These are phyloP conservation scores for Prionailurus bengalensis DNA, from an alignment of 2,113 vertebrate species.

Conservation along the genomic window DNA sequence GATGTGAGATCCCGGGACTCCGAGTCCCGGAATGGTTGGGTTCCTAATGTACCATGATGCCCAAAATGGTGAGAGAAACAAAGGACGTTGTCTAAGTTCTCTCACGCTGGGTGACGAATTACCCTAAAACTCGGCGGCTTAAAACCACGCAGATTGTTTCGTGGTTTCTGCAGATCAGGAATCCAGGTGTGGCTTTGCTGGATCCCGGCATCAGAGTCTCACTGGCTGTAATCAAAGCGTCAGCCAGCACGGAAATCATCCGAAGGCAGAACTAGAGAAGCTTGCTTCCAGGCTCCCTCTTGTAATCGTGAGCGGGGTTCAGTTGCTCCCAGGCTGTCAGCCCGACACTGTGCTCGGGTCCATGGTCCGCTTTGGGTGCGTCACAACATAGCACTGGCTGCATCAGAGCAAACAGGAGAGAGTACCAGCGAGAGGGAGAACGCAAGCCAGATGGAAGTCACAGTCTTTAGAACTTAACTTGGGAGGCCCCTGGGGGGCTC, in stretches of 20 bases:
- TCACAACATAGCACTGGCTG: neutral
- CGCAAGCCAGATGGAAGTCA: neutral
- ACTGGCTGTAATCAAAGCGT: neutral
- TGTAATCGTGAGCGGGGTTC: neutral
- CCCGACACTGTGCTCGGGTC: neutral
- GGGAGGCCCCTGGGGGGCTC: too few species aligned
- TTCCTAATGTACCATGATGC: neutral
- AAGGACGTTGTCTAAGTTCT: neutral
- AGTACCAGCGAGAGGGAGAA: neutral
- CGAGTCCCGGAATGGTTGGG: neutral
- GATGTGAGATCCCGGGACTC: neutral
- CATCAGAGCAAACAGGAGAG: neutral
- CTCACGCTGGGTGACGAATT: neutral
- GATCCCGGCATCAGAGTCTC: neutral
- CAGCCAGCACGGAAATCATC: neutral
- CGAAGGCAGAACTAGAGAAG: neutral
- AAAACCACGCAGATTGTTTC: neutral
- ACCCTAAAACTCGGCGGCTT: neutral
- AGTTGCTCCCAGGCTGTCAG: neutral
- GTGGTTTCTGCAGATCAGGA: neutral
- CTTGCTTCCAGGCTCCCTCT: neutral
- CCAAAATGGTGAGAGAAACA: neutral
- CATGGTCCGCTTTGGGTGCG: neutral
- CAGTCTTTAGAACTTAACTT: neutral
- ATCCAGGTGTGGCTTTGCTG: neutral